A percentile compares a stretch with the other conserved stretches of the same genome.
Conservation (phyloP, 2,797 vertebrate species). For the Todus mexicanus region DNA sequence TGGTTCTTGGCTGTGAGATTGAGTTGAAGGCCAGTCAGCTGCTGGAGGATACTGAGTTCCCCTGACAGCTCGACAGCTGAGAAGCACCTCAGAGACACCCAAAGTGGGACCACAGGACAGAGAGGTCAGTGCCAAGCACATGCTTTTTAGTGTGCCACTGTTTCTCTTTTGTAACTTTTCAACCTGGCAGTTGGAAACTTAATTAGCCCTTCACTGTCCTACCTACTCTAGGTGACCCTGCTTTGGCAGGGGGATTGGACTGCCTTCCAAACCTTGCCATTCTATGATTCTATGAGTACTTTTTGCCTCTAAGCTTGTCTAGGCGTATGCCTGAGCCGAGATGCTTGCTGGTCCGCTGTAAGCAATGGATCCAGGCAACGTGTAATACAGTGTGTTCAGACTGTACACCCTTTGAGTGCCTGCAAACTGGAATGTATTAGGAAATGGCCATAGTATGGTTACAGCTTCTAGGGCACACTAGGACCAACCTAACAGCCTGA, state of each 20-base stretch:
- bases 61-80: background rate
- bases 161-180: background rate
- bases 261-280: too few relatives aligned
- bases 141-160: background rate
- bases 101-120: background rate
- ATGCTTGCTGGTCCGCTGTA: background rate
- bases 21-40: background rate
- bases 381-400: background rate
- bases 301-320: background rate
- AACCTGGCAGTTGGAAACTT: background rate
- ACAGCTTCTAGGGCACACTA: background rate
- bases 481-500: background rate
- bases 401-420: background rate
- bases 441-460: accelerated
- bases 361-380: background rate
- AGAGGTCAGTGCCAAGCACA: background rate
- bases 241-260: too few relatives aligned
- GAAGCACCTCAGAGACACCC: background rate
- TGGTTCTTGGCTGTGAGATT: background rate
- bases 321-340: background rate
- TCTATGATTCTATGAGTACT: too few relatives aligned
- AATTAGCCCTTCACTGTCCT: background rate
- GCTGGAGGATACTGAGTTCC: background rate
- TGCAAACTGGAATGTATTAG: background rate
- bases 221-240: too few relatives aligned